Evolutionary conservation across 2,888 invertebrate genomes (phyloP), one percentile per base, ranked within the genome.

Genomic region (Cinara cedri): DNA sequence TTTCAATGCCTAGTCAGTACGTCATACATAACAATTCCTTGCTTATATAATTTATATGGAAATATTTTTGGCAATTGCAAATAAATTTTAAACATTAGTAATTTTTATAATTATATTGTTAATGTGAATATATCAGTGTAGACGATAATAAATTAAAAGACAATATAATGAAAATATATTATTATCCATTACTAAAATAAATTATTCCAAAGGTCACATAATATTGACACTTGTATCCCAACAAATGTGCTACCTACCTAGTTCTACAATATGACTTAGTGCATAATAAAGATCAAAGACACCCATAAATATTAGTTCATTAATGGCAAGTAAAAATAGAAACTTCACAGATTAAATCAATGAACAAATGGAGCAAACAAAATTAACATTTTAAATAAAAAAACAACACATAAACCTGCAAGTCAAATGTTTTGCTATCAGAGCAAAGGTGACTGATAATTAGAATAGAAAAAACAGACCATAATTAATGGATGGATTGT

Each of bases 141-240:
- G 11, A 19, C n/a, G 19, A 65, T 2, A 68, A 51, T 68, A 4
- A 34, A 34, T 26, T 24, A 24, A 8, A 55, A 44, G 42, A 42
- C 71, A 71, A 55, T 16, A 55, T 55, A 71, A 55, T 19, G 11
- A 51, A 51, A 42, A 42, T 71, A 16, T 19, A 42, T 21, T 21
- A 10, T 24, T 60, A 3, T 49, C 26, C 44, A 60, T 14, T 19
- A 26, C 49, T 60, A 60, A 72, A 72, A 72, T 72, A 49, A 72
- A 72, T 72, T 72, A 72, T 72, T 60, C 49, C 46, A 72, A 72
- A 71, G 71, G 72, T 60, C 72, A 49, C 6, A 44, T 34, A 34
- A 34, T 24, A 72, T 72, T 72, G 60, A 46, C 60, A 72, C 72
- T 60, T 60, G n/a, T 72, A 72, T 34, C 3, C 34, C 6, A 6